Evolutionary conservation across 2,113 vertebrate genomes (phyloP).

Genomic region (Calidris pugnax): DNA sequence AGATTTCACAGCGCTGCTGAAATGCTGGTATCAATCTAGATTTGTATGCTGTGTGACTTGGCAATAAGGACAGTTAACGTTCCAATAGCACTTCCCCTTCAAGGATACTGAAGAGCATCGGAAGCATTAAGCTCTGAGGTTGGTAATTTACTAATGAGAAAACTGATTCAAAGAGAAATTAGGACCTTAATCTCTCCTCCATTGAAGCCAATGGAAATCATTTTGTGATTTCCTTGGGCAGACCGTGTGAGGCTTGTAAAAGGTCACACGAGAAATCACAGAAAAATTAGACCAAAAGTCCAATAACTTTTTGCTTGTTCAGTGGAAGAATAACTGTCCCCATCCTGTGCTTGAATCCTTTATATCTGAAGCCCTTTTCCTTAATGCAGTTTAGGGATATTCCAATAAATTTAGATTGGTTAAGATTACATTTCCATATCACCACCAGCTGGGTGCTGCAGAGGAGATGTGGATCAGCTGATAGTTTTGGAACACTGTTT

Average conservation of each 20-base stretch:
- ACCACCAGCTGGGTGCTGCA: background rate
- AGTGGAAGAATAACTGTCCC: background rate
- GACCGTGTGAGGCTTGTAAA: background rate
- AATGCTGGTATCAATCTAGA: slow-evolving; percentile 19
- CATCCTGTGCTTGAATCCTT: background rate
- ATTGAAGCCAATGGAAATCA: background rate
- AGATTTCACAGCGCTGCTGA: background rate
- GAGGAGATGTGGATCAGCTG: background rate
- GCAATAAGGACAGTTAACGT: background rate
- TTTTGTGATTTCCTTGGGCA: background rate
- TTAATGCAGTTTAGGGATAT: background rate
- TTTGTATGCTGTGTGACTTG: slow-evolving; percentile 17
- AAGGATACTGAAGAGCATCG: slow-evolving; percentile 31
- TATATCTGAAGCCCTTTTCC: background rate
- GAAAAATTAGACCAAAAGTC: background rate
- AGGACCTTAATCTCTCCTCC: slow-evolving; percentile 13
- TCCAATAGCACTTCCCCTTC: background rate
- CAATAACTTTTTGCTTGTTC: background rate
- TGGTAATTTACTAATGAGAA: slow-evolving; percentile 44
- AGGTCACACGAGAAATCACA: background rate
- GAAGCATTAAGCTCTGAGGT: slow-evolving; percentile 48
- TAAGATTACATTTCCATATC: background rate
- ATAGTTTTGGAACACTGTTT: background rate
- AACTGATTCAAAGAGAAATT: slow-evolving; percentile 43
- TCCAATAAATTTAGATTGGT: background rate